A percentile compares a stretch with the other conserved stretches of the same genome.
Evolutionary conservation across 2,113 vertebrate genomes (phyloP).

Genomic region (Rhinoptilus africanus): DNA sequence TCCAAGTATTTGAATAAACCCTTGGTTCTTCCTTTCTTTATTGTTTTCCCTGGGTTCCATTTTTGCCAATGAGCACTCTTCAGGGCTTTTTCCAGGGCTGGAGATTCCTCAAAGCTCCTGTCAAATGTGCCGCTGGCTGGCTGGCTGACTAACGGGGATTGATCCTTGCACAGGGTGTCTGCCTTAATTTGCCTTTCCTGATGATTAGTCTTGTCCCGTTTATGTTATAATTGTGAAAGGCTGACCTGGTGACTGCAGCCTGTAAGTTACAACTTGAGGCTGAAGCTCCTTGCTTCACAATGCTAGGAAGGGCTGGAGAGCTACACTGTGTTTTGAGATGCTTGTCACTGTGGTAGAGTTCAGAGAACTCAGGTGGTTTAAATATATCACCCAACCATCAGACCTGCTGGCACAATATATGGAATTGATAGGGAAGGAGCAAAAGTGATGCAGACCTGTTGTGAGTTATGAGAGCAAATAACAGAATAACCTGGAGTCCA

Average conservation of each 20-base stretch:
- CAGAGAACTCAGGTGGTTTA: not conserved
- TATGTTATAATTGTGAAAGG: not conserved
- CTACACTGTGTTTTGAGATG: not conserved
- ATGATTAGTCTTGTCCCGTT: conserved; percentile 10
- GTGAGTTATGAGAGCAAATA: not conserved
- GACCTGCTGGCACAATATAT: not conserved
- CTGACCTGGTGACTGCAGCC: not conserved
- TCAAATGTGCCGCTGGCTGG: not conserved
- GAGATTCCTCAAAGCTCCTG: not conserved
- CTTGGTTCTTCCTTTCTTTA: not conserved
- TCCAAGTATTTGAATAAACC: not conserved
- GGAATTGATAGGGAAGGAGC: not conserved
- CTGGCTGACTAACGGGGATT: not conserved
- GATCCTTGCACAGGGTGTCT: not conserved
- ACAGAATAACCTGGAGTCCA: not conserved
- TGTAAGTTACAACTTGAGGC: not conserved
- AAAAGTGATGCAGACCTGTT: not conserved
- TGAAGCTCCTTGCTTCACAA: not conserved
- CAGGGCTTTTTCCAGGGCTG: not conserved
- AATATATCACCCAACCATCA: not conserved
- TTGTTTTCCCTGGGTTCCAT: not conserved
- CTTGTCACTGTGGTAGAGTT: not conserved
- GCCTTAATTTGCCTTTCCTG: not conserved
- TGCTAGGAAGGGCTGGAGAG: not conserved
- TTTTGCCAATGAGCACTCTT: not conserved